Percentiles rank a stretch among this genome's conserved stretches.
Evolutionary conservation across 2,797 vertebrate species (phyloP).

Genomic region (Kryptopterus vitreolus): DNA sequence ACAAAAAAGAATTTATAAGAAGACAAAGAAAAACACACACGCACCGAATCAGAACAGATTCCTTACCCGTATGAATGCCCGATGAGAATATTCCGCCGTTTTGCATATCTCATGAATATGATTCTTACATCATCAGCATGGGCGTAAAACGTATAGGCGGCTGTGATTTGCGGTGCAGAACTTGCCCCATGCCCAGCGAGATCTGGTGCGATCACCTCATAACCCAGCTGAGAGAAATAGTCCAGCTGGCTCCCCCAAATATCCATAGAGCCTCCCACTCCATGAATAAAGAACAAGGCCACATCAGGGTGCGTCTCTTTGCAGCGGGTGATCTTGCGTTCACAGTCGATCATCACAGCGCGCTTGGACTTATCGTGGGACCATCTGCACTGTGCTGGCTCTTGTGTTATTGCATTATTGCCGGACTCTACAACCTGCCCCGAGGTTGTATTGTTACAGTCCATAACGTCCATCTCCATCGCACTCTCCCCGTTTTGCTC

Average conservation of each 20-base stretch:
- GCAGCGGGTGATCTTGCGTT: constrained; percentile 86
- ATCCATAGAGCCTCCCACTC: constrained; percentile 91
- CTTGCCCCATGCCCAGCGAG: constrained; percentile 90
- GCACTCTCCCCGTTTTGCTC: constrained; percentile 72
- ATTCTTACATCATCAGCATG: constrained; percentile 89
- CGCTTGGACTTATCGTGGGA: constrained; percentile 81
- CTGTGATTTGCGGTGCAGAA: constrained; percentile 85
- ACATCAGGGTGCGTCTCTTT: constrained; percentile 86
- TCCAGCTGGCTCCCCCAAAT: constrained; percentile 96
- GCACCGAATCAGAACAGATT: background rate
- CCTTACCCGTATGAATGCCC: constrained; percentile 95
- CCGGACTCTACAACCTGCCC: constrained; percentile 30
- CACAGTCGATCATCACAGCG: constrained; percentile 87
- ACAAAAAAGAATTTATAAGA: background rate
- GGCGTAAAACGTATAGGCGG: constrained; percentile 94
- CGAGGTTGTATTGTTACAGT: constrained; percentile 57
- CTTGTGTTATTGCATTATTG: constrained; percentile 52
- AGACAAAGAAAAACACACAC: too few relatives aligned
- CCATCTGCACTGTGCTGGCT: constrained; percentile 64
- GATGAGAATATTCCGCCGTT: constrained; percentile 90
- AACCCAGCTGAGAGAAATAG: constrained; percentile 89
- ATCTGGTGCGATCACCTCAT: constrained; percentile 91
- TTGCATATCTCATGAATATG: constrained; percentile 90
- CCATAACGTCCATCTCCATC: constrained; percentile 77
- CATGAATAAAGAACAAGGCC: constrained; percentile 94